Base-by-base conservation (phyloP, 2,888 invertebrate genomes). In the Zootermopsis nevadensis region DNA sequence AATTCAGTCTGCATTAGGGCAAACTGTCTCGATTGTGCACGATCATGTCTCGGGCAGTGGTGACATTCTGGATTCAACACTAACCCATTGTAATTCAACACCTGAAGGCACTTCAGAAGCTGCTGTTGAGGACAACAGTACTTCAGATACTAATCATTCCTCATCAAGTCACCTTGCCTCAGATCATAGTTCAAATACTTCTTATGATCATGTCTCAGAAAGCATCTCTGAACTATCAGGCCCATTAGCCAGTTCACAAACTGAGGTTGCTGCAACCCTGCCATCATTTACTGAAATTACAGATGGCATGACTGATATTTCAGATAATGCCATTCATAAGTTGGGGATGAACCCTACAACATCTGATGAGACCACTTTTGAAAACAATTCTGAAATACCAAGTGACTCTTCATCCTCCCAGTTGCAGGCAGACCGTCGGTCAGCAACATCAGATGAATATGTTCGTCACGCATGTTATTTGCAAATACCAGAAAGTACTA, bases 191-290 rank as follows among this genome's bases (percentile, higher is more conserved):
- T 30, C 38, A n/a, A 4, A 48, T 19, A 27, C 22, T 7, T 38
- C 77, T 48, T 77, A 77, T 77, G 48, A 12, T 30, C 77, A 19
- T 77, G 77, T 48, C 22, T 30, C 77, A n/a, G 77, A 77, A 48
- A 77, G 48, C 48, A 48, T 8, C 42, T 42, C 77, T 27, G 24
- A 35, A 8, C 35, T 35, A 22, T 35, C 76, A 19, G 76, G 76
- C n/a, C 24, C 33, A 35, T 15, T 76, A 12, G 27, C 48, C 48
- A 15, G 3, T 19, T 60, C 60, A 27, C 27, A 60, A n/a, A 60
- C 27, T 60, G 60, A 60, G 60, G n/a, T 27, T 7, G 27, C 60
- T 10, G n/a, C 48, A 15, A 19, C 77, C 19, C 33, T 77, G 42
- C 48, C 77, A 48, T 48, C 77, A 8, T 30, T 48, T 48, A 48